A percentile compares a stretch with the other conserved stretches of the same genome.
These are phyloP conservation scores for Arge pagana DNA, from an alignment of 2,888 invertebrate species.

Conservation along the genomic window DNA sequence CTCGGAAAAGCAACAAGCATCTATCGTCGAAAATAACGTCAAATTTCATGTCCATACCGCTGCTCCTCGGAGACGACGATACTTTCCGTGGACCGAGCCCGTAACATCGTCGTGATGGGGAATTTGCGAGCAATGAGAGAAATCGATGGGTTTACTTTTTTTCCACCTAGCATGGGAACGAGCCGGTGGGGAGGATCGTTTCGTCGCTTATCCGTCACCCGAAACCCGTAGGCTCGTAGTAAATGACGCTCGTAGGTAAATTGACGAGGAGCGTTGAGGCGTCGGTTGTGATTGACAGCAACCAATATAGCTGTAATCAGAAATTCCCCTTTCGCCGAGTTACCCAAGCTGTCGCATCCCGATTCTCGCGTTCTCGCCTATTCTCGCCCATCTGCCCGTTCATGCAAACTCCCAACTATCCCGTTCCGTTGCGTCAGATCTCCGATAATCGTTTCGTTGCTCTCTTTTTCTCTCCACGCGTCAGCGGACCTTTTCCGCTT, in stretches of 20 bases:
- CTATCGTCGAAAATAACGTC: too few species aligned
- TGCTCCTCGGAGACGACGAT: too few species aligned
- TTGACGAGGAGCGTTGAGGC: conserved; percentile 30
- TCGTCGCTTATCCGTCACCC: conserved; percentile 39
- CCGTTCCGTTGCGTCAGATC: conserved; percentile 36
- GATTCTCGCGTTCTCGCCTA: conserved; percentile 1
- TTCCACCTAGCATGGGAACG: conserved; percentile 22
- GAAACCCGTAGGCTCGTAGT: too few species aligned
- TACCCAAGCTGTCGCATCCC: conserved; percentile 59
- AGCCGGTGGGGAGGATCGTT: conserved; percentile 25
- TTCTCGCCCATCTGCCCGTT: conserved; percentile 54
- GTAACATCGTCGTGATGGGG: too few species aligned
- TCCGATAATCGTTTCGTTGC: conserved; percentile 48
- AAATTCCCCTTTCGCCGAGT: conserved; percentile 51
- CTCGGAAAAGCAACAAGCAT: too few species aligned
- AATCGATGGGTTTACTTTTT: too few species aligned
- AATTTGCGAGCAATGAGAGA: too few species aligned
- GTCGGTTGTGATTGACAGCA: conserved; percentile 58
- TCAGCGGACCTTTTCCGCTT: not conserved
- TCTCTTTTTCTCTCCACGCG: conserved; percentile 4
- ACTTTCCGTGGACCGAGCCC: too few species aligned
- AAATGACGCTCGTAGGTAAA: conserved; percentile 32
- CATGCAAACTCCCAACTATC: conserved; percentile 56
- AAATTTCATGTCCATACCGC: too few species aligned
- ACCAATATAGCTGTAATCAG: conserved; percentile 53